A percentile compares a stretch with the other conserved stretches of the same genome.
Conservation (phyloP, 2,797 vertebrate genomes). For the Onychomys arenicola region DNA sequence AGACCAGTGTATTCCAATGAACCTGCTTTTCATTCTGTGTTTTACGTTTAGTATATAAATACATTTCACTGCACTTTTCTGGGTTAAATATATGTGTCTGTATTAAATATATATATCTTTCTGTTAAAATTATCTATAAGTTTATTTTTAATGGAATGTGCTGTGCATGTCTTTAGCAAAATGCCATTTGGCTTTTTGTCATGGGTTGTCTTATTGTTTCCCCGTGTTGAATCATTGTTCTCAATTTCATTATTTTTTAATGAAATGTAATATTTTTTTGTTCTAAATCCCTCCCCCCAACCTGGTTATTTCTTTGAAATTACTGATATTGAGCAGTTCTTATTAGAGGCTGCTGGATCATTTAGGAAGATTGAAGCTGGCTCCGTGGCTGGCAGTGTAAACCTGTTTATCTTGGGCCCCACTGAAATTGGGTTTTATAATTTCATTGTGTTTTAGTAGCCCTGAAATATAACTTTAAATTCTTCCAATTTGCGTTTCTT, state of each 20-base stretch:
- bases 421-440: slow-evolving; percentile 73
- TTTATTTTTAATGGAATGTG: slow-evolving; percentile 48
- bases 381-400: slow-evolving; percentile 16
- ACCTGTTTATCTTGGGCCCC: slow-evolving; percentile 66
- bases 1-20: not conserved
- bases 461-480: slow-evolving; percentile 66
- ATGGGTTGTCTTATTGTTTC: slow-evolving; percentile 39
- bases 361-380: slow-evolving; percentile 66
- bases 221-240: slow-evolving; percentile 58
- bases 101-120: not conserved
- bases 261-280: slow-evolving; percentile 67
- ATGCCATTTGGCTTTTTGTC: not conserved
- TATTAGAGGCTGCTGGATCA: slow-evolving; percentile 65
- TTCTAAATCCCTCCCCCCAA: not conserved
- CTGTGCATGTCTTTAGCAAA: not conserved
- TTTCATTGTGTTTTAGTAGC: slow-evolving; percentile 77
- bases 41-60: slow-evolving; percentile 39
- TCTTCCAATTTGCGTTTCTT: slow-evolving; percentile 62
- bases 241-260: slow-evolving; percentile 72
- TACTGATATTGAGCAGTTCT: slow-evolving; percentile 43
- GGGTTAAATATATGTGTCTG: not conserved
- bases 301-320: slow-evolving; percentile 50
- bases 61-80: slow-evolving; percentile 44
- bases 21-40: slow-evolving; percentile 1
- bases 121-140: not conserved